A percentile compares a stretch with the other conserved stretches of the same genome.
phyloP scores from a whole-genome alignment of 2,797 vertebrate genomes.

The Pygocentrus nattereri region DNA sequence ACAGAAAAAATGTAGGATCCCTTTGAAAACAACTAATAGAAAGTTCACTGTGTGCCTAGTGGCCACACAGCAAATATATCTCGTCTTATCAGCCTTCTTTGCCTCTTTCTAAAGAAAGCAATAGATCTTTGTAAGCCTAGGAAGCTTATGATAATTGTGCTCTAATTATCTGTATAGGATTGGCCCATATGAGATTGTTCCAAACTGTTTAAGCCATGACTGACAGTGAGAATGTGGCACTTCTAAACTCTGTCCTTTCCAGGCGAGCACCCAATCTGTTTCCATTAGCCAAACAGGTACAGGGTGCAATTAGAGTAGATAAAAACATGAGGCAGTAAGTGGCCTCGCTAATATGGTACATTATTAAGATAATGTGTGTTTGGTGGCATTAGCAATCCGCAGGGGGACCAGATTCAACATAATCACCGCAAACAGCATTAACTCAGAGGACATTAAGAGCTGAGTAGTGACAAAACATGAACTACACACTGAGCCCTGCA shows the following conservation, averaged over 20 bases:
- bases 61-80: too few species aligned
- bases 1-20: too few species aligned
- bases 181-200: background rate
- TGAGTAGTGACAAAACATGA: constrained; percentile 25
- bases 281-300: constrained; percentile 52
- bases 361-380: constrained; percentile 52
- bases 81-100: background rate
- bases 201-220: background rate
- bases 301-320: constrained; percentile 45
- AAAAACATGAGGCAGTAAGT: constrained; percentile 48
- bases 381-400: constrained; percentile 46
- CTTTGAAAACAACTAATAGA: too few species aligned
- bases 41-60: too few species aligned
- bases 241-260: constrained; percentile 35
- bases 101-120: background rate
- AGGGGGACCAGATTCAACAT: constrained; percentile 38
- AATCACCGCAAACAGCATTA: constrained; percentile 47
- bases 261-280: constrained; percentile 38
- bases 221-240: constrained; percentile 24
- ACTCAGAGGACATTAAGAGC: constrained; percentile 38
- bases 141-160: background rate
- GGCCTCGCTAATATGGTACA: constrained; percentile 44
- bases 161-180: background rate
- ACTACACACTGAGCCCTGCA: constrained; percentile 20
- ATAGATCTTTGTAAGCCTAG: background rate